Evolutionary conservation across 2,888 invertebrate genomes (phyloP).

Genomic region (Stictocephala bisonia): DNA sequence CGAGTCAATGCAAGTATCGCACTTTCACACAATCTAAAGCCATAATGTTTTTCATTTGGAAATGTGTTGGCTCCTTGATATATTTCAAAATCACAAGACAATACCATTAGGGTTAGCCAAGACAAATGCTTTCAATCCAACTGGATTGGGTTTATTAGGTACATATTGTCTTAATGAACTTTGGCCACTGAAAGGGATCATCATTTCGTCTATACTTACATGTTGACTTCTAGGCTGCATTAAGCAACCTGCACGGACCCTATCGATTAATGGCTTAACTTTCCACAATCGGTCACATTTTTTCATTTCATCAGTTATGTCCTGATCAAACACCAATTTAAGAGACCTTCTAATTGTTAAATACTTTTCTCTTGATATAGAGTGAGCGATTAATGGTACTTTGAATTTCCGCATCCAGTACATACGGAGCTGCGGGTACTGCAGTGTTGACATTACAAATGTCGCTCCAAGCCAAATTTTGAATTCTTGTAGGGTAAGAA

Average conservation of each 20-base stretch:
- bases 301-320: background rate
- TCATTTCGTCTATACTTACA: constrained; percentile 29
- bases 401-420: no score
- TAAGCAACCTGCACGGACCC: background rate
- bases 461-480: no score
- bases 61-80: constrained; percentile 11
- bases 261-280: background rate
- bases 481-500: no score
- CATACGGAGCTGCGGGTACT: no score
- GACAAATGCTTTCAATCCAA: constrained; percentile 28
- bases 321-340: constrained; percentile 11
- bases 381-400: no score
- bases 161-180: constrained; percentile 15
- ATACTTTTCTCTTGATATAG: constrained; percentile 3
- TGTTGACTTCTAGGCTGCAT: background rate
- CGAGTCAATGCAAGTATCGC: background rate
- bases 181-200: constrained; percentile 26
- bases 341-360: constrained; percentile 8
- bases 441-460: no score
- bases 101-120: constrained; percentile 36
- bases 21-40: background rate
- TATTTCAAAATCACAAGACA: constrained; percentile 29
- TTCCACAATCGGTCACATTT: constrained; percentile 7
- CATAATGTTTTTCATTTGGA: background rate
- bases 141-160: constrained; percentile 28